phyloP scores from a whole-genome alignment of 2,797 vertebrate species.

The Kryptopterus vitreolus region DNA sequence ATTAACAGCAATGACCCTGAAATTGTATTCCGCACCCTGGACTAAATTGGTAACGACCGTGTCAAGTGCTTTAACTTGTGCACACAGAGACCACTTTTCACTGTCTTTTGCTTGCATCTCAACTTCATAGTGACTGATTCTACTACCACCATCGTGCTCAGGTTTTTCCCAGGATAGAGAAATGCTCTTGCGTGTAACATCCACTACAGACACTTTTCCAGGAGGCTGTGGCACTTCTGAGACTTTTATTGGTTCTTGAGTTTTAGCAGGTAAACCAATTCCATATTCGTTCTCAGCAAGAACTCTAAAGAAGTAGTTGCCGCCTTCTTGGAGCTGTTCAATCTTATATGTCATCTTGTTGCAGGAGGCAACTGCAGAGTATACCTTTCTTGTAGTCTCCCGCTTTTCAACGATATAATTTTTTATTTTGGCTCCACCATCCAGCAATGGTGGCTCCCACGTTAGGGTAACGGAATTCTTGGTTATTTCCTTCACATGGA shows the following conservation, averaged over 20 bases:
- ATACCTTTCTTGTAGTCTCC: constrained; percentile 91
- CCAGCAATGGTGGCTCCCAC: constrained; percentile 93
- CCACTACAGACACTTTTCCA: constrained; percentile 84
- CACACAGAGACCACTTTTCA: constrained; percentile 87
- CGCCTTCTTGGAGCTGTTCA: constrained; percentile 89
- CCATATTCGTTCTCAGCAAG: constrained; percentile 94
- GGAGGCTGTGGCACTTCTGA: constrained; percentile 89
- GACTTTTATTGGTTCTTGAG: constrained; percentile 84
- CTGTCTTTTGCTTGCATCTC: constrained; percentile 93
- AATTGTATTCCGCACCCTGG: constrained; percentile 88
- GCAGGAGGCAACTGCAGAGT: constrained; percentile 91
- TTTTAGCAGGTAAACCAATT: constrained; percentile 86
- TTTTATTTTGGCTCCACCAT: constrained; percentile 93
- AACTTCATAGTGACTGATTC: constrained; percentile 89
- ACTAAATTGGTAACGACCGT: constrained; percentile 81
- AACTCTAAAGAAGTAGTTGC: constrained; percentile 91
- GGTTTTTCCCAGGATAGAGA: constrained; percentile 95
- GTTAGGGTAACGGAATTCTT: constrained; percentile 87
- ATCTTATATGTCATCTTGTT: constrained; percentile 88
- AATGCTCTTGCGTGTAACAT: constrained; percentile 83
- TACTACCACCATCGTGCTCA: constrained; percentile 95
- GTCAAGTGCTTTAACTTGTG: constrained; percentile 85
- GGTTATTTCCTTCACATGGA: constrained; percentile 89
- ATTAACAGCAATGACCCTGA: constrained; percentile 90
- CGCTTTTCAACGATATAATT: constrained; percentile 95